Base-by-base conservation (phyloP, 2,888 invertebrate genomes). In the Cinara cedri region DNA sequence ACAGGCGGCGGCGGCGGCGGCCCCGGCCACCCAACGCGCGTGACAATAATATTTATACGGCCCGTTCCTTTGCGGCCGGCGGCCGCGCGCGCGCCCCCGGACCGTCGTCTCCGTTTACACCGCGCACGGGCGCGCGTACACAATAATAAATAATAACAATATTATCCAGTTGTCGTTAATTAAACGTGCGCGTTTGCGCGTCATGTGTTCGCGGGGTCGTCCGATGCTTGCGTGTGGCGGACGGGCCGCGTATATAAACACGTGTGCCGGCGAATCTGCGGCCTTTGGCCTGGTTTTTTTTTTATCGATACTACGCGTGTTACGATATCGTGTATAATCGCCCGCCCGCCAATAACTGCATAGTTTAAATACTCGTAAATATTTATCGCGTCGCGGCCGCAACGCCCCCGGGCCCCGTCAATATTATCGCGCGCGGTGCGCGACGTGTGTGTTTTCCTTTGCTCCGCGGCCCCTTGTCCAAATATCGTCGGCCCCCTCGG, bases 311-410 rank as follows among this genome's bases (percentile, higher is more conserved):
- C 21, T 24, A 66, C 66, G 13, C 44, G 11, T 11, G 44, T 65
- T 4, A 65, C 44, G n/a, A n/a, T n/a, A n/a, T n/a, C n/a, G n/a
- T n/a, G n/a, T n/a, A n/a, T n/a, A n/a, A n/a, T n/a, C n/a, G n/a
- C n/a, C n/a, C n/a, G n/a, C n/a, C n/a, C n/a, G n/a, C n/a, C n/a
- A n/a, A n/a, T n/a, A n/a, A n/a, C n/a, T n/a, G n/a, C n/a, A n/a
- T n/a, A n/a, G n/a, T n/a, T n/a, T n/a, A 72, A 72, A 72, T 72
- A 72, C 19, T 62, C 62, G 62, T 72, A 72, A 72, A 72, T 19
- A 72, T 72, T 72, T 60, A 72, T 72, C 16, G 26, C n/a, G 11
- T n/a, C 51, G 4, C 9, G 19, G 14, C 13, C 42, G 19, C 42
- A 55, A 9, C 68, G 13, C 54, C 13, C 21, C 1, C 44, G 49